phyloP scores from a whole-genome alignment of 2,888 invertebrate genomes.

The Tetrapedia diversipes region DNA sequence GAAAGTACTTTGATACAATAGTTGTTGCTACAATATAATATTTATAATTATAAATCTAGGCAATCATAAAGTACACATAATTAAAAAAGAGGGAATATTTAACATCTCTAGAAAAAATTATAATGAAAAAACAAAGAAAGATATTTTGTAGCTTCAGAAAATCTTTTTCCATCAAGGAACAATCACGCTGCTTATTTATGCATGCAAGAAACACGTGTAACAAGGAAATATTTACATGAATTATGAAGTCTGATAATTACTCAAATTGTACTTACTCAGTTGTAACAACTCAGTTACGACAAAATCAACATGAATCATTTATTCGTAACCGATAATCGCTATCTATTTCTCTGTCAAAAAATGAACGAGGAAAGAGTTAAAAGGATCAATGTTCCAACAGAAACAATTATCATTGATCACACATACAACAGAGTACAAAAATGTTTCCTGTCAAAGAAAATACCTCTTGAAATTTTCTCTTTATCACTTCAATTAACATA shows the following conservation, averaged over 20 bases:
- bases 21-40: neutral
- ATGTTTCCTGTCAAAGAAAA: too few species aligned
- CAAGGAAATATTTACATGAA: neutral
- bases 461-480: too few species aligned
- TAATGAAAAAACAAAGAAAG: too few species aligned
- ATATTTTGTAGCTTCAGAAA: neutral
- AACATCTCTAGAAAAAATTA: neutral
- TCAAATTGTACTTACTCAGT: neutral
- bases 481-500: too few species aligned
- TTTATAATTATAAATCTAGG: neutral
- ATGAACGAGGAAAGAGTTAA: neutral
- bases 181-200: neutral
- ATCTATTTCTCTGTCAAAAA: neutral
- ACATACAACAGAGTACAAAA: neutral
- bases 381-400: neutral
- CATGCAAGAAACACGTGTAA: slow-evolving; percentile 3
- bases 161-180: neutral
- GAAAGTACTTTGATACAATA: too few species aligned
- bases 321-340: neutral
- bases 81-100: neutral
- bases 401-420: slow-evolving; percentile 1
- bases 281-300: too few species aligned
- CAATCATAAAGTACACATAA: neutral
- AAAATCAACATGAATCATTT: neutral
- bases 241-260: neutral